These are phyloP conservation scores for Thunnus maccoyii DNA, from an alignment of 2,113 vertebrate species.

Conservation along the genomic window DNA sequence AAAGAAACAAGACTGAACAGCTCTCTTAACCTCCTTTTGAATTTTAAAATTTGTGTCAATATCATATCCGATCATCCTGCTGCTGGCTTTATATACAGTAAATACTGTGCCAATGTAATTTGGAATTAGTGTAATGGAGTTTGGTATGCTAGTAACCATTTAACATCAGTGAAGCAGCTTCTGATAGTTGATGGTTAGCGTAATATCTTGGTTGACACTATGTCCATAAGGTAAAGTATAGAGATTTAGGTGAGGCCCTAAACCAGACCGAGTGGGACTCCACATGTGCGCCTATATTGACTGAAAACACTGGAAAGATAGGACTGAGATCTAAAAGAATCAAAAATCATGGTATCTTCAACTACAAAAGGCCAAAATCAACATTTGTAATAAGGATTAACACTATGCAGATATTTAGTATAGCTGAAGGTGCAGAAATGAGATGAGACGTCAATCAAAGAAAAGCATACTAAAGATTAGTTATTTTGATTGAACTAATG, in stretches of 20 bases:
- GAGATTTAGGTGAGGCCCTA: not conserved
- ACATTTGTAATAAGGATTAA: not conserved
- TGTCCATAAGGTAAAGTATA: too few relatives aligned
- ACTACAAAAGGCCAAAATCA: too few relatives aligned
- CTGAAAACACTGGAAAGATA: not conserved
- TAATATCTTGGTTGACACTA: too few relatives aligned
- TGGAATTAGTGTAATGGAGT: not conserved
- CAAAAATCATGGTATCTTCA: too few relatives aligned
- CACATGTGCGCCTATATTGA: not conserved
- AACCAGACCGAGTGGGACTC: slow-evolving; percentile 3
- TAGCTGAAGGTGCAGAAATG: not conserved
- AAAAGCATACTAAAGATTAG: not conserved
- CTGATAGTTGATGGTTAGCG: too few relatives aligned
- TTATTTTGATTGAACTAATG: slow-evolving; percentile 2
- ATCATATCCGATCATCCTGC: too few relatives aligned
- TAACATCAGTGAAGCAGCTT: too few relatives aligned
- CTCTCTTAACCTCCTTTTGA: too few relatives aligned
- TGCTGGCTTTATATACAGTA: too few relatives aligned
- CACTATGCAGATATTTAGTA: not conserved
- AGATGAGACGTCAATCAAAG: not conserved
- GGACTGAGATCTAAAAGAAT: not conserved
- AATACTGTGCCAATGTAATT: too few relatives aligned
- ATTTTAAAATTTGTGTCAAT: too few relatives aligned
- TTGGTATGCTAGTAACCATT: not conserved
- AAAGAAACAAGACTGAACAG: too few relatives aligned